phyloP scores from a whole-genome alignment of 2,797 vertebrate genomes.

The Petrocephalus sullivani region DNA sequence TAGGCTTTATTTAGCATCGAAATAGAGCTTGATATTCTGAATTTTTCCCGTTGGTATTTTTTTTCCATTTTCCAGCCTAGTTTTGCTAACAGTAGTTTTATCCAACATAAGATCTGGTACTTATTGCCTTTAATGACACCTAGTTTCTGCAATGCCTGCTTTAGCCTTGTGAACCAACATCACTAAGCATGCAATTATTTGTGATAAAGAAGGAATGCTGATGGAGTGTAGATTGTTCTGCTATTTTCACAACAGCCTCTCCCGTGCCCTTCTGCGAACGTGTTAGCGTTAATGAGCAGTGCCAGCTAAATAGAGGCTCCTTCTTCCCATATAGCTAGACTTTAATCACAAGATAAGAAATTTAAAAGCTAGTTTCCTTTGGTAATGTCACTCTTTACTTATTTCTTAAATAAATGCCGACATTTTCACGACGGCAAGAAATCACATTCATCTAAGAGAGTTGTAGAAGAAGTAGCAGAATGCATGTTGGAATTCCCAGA shows the following conservation, averaged over 20 bases:
- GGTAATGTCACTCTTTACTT: background rate
- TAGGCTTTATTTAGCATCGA: slow-evolving; percentile 42
- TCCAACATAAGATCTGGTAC: slow-evolving; percentile 42
- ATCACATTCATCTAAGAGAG: background rate
- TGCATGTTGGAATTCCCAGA: background rate
- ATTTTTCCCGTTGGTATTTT: slow-evolving; percentile 41
- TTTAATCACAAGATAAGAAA: slow-evolving; percentile 10
- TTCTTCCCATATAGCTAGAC: slow-evolving; percentile 30
- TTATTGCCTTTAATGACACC: slow-evolving; percentile 53
- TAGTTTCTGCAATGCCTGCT: slow-evolving; percentile 34
- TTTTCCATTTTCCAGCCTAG: slow-evolving; percentile 47
- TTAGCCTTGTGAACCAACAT: slow-evolving; percentile 45
- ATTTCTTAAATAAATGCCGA: background rate
- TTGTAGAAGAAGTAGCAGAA: background rate
- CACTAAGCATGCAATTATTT: slow-evolving; percentile 50
- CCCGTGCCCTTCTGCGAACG: slow-evolving; percentile 36
- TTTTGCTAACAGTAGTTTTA: slow-evolving; percentile 48
- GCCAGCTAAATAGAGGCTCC: slow-evolving; percentile 35
- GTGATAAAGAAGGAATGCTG: slow-evolving; percentile 9
- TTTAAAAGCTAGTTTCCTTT: background rate
- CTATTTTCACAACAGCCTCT: slow-evolving; percentile 51
- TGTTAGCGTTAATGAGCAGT: slow-evolving; percentile 50
- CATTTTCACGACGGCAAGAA: background rate
- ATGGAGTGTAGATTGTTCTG: slow-evolving; percentile 53
- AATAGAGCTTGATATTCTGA: slow-evolving; percentile 40